These are phyloP conservation scores for Habropoda laboriosa DNA, from an alignment of 1,140 invertebrate species.

Conservation along the genomic window DNA sequence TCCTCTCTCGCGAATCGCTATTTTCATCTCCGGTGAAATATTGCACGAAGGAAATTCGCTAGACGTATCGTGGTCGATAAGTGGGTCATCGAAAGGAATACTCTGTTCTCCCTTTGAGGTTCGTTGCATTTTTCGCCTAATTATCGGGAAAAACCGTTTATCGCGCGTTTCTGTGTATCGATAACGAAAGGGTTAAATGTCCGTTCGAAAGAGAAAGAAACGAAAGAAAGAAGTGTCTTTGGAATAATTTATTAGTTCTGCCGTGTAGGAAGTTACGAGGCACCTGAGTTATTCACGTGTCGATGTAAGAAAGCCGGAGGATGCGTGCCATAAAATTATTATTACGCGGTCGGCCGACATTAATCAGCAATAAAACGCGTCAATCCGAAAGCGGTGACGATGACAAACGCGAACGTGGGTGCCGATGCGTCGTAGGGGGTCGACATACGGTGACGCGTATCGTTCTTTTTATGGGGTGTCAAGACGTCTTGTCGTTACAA, in stretches of 20 bases:
- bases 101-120: too few species aligned
- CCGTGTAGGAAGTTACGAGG: not conserved
- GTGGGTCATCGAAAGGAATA: not conserved
- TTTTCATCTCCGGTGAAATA: conserved; percentile 24
- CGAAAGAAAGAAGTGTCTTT: not conserved
- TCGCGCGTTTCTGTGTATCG: too few species aligned
- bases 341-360: conserved; percentile 29
- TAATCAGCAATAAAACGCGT: conserved; percentile 53
- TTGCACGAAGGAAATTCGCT: not conserved
- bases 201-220: not conserved
- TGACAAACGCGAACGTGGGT: conserved; percentile 56
- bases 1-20: conserved; percentile 3
- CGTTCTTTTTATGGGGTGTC: conserved; percentile 60
- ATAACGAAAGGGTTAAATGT: not conserved
- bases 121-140: not conserved
- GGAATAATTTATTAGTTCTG: not conserved
- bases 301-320: not conserved
- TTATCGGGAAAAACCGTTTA: not conserved
- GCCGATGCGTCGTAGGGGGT: conserved; percentile 58
- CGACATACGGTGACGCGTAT: conserved; percentile 53
- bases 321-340: conserved; percentile 33
- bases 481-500: conserved; percentile 60
- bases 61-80: not conserved
- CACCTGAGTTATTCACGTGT: too few species aligned
- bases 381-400: conserved; percentile 24